These are phyloP conservation scores for Sebastolobus altivelis DNA, from an alignment of 2,797 vertebrate species.

Conservation along the genomic window DNA sequence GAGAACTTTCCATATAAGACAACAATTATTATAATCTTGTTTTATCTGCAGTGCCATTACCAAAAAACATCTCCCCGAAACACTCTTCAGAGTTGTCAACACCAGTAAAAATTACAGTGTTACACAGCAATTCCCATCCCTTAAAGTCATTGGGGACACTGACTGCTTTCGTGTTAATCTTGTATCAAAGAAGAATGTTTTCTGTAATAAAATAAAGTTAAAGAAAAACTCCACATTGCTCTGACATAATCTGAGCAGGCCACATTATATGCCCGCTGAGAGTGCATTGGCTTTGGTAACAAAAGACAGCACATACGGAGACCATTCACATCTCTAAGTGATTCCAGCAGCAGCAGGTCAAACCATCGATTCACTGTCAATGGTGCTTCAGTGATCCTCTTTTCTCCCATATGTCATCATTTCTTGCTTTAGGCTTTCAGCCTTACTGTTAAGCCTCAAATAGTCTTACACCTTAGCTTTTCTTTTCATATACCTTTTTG, in stretches of 20 bases:
- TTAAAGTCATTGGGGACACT: background rate
- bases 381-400: conserved; percentile 1
- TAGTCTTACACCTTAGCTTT: background rate
- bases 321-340: conserved; percentile 57
- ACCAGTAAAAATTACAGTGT: background rate
- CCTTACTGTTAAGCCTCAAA: conserved; percentile 9
- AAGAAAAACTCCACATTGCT: conserved; percentile 1
- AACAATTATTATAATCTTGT: conserved; percentile 6
- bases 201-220: background rate
- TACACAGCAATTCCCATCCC: background rate
- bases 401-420: background rate
- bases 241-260: conserved; percentile 15
- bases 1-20: conserved; percentile 15
- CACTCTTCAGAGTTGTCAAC: conserved; percentile 3
- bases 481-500: background rate
- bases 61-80: background rate
- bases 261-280: conserved; percentile 25
- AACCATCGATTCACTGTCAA: conserved; percentile 1
- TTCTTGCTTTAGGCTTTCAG: background rate
- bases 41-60: background rate
- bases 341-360: conserved; percentile 46
- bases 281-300: conserved; percentile 17
- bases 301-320: conserved; percentile 55
- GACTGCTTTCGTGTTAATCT: conserved; percentile 1
- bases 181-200: background rate